phyloP scores from a whole-genome alignment of 2,888 invertebrate species.

The Electrophaes corylata region DNA sequence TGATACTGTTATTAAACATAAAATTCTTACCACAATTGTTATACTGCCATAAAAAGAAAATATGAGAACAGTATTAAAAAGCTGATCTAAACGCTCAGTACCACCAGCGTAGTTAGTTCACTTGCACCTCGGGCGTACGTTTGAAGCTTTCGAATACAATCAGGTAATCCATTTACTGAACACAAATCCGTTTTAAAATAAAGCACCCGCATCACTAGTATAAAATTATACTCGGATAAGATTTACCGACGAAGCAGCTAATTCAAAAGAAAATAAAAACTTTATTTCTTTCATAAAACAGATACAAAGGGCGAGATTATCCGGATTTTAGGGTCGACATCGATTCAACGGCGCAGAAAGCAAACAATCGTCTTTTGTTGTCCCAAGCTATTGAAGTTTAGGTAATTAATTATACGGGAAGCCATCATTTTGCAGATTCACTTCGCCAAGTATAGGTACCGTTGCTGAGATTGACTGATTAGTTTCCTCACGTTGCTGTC shows the following conservation, averaged over 20 bases:
- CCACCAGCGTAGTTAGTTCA: not conserved
- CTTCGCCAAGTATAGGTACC: conserved; percentile 55
- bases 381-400: conserved; percentile 71
- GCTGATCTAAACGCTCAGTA: not conserved
- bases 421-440: conserved; percentile 75
- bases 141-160: not conserved
- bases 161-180: conserved; percentile 6
- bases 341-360: conserved; percentile 73
- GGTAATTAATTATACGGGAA: conserved; percentile 76
- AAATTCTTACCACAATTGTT: conserved; percentile 38
- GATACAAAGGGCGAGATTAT: conserved; percentile 78
- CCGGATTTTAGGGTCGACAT: conserved; percentile 74
- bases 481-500: conserved; percentile 48
- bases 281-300: conserved; percentile 75
- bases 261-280: conserved; percentile 72
- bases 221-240: conserved; percentile 41
- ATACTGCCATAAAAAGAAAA: not conserved
- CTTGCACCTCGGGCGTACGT: not conserved
- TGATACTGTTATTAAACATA: conserved; percentile 57
- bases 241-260: conserved; percentile 49
- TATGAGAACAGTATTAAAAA: not conserved
- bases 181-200: conserved; percentile 29
- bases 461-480: conserved; percentile 66
- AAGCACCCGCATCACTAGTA: conserved; percentile 36
- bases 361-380: conserved; percentile 81